Percentiles rank a stretch among this genome's conserved stretches.
These are phyloP conservation scores for Indicator indicator DNA, from an alignment of 2,113 vertebrate genomes.

Conservation along the genomic window DNA sequence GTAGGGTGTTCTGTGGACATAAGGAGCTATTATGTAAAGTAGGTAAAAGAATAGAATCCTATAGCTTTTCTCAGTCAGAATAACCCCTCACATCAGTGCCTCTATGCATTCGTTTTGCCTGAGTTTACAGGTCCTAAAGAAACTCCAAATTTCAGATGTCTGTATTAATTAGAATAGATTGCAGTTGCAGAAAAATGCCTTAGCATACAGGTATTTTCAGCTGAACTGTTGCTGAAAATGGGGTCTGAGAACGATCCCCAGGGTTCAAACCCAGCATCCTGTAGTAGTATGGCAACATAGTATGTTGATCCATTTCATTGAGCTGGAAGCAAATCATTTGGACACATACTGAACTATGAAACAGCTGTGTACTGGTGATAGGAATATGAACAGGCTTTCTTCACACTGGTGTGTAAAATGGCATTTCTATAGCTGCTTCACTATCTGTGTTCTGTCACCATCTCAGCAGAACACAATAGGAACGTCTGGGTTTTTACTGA, in stretches of 20 bases:
- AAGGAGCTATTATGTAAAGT: not conserved
- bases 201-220: not conserved
- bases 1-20: not conserved
- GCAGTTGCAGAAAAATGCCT: not conserved
- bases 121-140: not conserved
- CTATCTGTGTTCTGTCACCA: not conserved
- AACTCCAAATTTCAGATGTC: not conserved
- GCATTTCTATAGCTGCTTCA: not conserved
- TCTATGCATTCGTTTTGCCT: not conserved
- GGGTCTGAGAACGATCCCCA: not conserved
- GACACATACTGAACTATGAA: not conserved
- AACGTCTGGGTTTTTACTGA: not conserved
- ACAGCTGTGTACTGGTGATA: not conserved
- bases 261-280: not conserved
- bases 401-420: not conserved
- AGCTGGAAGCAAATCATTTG: not conserved
- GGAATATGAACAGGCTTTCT: not conserved
- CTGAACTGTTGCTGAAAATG: not conserved
- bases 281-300: not conserved
- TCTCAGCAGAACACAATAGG: not conserved
- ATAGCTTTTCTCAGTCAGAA: not conserved
- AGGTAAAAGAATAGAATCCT: not conserved
- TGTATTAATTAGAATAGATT: not conserved
- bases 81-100: not conserved
- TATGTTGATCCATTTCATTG: not conserved